phyloP scores from a whole-genome alignment of 2,797 vertebrate genomes.

The Pseudotriccus pelzelni region DNA sequence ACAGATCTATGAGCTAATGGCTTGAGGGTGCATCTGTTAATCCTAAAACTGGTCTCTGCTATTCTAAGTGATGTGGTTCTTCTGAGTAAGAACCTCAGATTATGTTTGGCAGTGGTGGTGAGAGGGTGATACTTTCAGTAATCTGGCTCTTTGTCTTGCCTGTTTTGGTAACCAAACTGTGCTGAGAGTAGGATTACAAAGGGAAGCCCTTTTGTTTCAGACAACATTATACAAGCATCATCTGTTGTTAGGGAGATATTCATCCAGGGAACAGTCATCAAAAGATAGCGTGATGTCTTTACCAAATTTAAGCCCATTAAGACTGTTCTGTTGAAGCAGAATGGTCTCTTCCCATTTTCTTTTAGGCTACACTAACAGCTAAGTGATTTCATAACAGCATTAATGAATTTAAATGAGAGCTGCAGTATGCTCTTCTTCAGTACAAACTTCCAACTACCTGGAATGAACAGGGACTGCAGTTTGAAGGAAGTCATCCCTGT shows the following conservation, averaged over 20 bases:
- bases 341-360: slow-evolving; percentile 25
- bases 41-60: not conserved
- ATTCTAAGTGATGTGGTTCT: not conserved
- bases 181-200: slow-evolving; percentile 12
- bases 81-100: not conserved
- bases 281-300: not conserved
- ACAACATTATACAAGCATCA: slow-evolving; percentile 25
- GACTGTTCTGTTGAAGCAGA: not conserved
- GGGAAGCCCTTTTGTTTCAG: slow-evolving; percentile 29
- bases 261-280: slow-evolving; percentile 39
- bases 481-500: not conserved
- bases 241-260: slow-evolving; percentile 40
- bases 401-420: slow-evolving; percentile 49
- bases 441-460: not conserved
- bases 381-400: slow-evolving; percentile 27
- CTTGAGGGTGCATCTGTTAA: not conserved
- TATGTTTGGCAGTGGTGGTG: not conserved
- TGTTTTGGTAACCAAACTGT: not conserved
- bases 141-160: not conserved
- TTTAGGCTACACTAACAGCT: slow-evolving; percentile 11
- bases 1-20: not conserved
- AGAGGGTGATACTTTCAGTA: not conserved
- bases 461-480: not conserved
- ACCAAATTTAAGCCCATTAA: not conserved
- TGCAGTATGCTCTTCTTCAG: not conserved